Evolutionary conservation across 2,797 vertebrate genomes (phyloP).

Genomic region (Diceros bicornis): DNA sequence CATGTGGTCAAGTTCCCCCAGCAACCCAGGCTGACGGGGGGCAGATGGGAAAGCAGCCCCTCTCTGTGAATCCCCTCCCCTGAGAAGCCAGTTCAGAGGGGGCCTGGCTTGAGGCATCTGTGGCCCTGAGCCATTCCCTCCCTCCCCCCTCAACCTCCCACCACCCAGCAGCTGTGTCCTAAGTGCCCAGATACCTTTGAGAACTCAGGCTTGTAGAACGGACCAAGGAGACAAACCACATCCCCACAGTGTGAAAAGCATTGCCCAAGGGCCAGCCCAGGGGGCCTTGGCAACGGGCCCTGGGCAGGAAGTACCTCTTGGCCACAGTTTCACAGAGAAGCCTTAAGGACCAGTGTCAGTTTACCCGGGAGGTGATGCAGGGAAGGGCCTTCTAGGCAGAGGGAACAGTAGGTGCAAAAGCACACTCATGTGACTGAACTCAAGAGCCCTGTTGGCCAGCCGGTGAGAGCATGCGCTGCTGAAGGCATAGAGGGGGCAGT

Average conservation of each 20-base stretch:
- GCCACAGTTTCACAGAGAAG: slow-evolving; percentile 3
- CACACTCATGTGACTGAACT: rapidly evolving
- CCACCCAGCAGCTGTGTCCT: background rate
- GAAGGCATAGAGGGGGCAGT: background rate
- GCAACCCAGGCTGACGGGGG: background rate
- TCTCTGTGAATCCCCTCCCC: background rate
- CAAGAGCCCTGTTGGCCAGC: background rate
- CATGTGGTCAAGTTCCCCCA: background rate
- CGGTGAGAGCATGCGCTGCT: background rate
- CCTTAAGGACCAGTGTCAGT: background rate
- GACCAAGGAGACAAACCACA: background rate
- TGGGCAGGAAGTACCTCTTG: background rate
- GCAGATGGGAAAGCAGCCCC: background rate
- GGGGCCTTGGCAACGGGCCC: background rate
- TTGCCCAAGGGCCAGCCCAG: background rate
- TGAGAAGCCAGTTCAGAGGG: background rate
- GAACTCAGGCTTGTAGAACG: background rate
- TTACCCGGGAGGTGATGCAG: background rate
- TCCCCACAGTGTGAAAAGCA: background rate
- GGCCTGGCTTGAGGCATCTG: background rate
- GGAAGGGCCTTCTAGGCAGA: background rate
- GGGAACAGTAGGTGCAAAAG: background rate
- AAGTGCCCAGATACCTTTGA: background rate
- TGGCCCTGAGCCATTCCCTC: background rate
- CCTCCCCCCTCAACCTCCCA: background rate